Evolutionary conservation across 2,113 vertebrate species (phyloP).

Genomic region (Thalassarche chlororhynchos): DNA sequence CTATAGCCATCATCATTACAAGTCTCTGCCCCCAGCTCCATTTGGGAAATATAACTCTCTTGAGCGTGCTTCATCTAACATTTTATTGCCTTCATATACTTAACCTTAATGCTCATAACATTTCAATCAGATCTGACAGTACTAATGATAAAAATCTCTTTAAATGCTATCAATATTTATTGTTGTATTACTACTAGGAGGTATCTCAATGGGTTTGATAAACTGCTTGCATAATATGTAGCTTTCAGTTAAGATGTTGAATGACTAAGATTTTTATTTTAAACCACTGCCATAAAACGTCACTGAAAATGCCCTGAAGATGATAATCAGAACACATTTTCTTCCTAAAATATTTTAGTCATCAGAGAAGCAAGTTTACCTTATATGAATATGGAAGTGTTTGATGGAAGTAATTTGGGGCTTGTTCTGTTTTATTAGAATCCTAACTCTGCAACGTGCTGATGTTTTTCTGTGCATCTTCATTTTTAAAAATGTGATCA

Average conservation of each 20-base stretch:
- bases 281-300: not conserved
- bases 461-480: not conserved
- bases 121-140: not conserved
- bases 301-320: not conserved
- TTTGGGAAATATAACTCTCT: not conserved
- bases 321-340: not conserved
- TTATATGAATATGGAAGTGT: not conserved
- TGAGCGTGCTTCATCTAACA: not conserved
- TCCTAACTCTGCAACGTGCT: not conserved
- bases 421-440: not conserved
- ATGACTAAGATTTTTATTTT: slow-evolving; percentile 40
- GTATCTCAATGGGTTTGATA: not conserved
- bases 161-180: not conserved
- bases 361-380: not conserved
- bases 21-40: not conserved
- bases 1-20: not conserved
- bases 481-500: not conserved
- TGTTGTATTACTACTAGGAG: not conserved
- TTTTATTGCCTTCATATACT: not conserved
- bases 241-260: not conserved
- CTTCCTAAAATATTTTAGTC: not conserved
- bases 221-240: not conserved
- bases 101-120: not conserved
- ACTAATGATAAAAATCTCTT: not conserved
- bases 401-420: not conserved